Evolutionary conservation across 1,140 invertebrate genomes (phyloP).

Genomic region (Stegodyphus mimosarum): DNA sequence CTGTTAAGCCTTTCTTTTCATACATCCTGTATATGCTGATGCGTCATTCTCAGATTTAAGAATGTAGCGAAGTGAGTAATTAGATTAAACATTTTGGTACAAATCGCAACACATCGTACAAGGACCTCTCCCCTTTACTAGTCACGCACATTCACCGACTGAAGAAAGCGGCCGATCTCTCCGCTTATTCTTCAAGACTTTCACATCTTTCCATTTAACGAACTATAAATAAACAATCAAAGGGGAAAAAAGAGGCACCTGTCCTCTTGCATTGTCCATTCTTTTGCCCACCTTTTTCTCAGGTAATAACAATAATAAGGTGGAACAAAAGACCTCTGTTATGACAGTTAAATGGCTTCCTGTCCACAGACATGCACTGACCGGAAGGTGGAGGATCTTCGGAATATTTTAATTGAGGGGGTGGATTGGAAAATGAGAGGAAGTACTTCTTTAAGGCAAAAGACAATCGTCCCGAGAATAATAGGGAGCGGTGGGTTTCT

Average conservation of each 20-base stretch:
- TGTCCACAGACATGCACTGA: neutral
- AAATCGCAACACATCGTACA: too few species aligned
- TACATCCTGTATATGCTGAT: too few species aligned
- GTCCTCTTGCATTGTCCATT: conserved; percentile 38
- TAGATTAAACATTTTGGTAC: too few species aligned
- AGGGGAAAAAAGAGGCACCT: neutral
- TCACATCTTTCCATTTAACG: conserved; percentile 35
- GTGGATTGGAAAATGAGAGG: conserved; percentile 51
- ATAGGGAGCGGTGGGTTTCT: neutral
- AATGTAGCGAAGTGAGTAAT: too few species aligned
- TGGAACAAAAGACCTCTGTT: conserved; percentile 46
- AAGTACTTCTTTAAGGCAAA: conserved; percentile 53
- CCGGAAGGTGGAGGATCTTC: conserved; percentile 26
- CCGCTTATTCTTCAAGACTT: conserved; percentile 10
- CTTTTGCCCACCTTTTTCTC: conserved; percentile 9
- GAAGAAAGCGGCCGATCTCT: too few species aligned
- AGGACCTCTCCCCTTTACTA: too few species aligned
- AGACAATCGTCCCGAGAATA: conserved; percentile 29
- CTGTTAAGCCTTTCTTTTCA: too few species aligned
- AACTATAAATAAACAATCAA: conserved; percentile 57
- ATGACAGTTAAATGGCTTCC: conserved; percentile 50
- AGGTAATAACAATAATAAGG: conserved; percentile 39
- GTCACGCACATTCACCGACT: too few species aligned
- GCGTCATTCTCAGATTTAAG: too few species aligned
- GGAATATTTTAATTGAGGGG: conserved; percentile 55